phyloP scores from a whole-genome alignment of 2,888 invertebrate genomes.

The Lithosia quadra region DNA sequence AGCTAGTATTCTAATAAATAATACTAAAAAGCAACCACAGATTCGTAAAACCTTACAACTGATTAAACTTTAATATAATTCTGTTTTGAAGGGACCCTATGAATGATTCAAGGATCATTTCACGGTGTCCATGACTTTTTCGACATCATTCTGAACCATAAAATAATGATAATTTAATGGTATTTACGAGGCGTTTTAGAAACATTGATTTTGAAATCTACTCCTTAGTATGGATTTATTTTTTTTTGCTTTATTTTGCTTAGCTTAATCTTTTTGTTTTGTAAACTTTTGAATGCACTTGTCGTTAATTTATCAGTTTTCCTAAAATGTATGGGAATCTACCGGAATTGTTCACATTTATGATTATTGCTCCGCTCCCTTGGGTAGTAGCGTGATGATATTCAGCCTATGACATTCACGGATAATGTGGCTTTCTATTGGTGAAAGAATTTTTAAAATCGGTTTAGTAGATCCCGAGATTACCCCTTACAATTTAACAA shows the following conservation, averaged over 20 bases:
- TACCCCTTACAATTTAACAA: too few species aligned
- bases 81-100: slow-evolving; percentile 18
- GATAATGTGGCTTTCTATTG: too few species aligned
- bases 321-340: too few species aligned
- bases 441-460: too few species aligned
- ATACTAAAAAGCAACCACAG: background rate
- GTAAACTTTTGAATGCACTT: background rate
- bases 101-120: slow-evolving; percentile 48
- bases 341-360: too few species aligned
- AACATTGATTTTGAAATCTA: slow-evolving; percentile 1
- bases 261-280: background rate
- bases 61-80: slow-evolving; percentile 17
- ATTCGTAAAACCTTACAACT: background rate
- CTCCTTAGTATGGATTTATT: background rate
- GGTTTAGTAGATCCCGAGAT: too few species aligned
- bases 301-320: background rate
- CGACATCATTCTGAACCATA: slow-evolving; percentile 19
- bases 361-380: too few species aligned
- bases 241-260: background rate
- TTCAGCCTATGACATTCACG: too few species aligned
- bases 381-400: too few species aligned
- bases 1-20: background rate
- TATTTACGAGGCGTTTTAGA: background rate
- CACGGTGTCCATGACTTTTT: slow-evolving; percentile 38
- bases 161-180: slow-evolving; percentile 30